Percentiles rank a stretch among this genome's conserved stretches.
phyloP scores from a whole-genome alignment of 2,888 invertebrate genomes.

The Coelopa pilipes region DNA sequence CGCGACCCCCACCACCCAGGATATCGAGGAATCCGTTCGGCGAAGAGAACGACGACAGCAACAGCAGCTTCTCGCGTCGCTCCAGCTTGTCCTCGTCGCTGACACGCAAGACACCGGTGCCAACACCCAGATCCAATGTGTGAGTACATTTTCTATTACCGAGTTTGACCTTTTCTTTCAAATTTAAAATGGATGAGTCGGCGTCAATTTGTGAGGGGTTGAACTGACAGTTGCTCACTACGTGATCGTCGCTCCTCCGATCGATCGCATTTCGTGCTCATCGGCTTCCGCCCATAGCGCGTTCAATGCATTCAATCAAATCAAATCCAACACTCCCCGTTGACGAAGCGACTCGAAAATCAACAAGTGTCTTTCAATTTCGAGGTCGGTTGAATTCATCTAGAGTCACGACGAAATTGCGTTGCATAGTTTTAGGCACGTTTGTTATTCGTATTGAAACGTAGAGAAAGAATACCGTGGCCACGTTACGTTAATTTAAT shows the following conservation, averaged over 20 bases:
- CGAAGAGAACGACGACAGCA: slow-evolving; percentile 69
- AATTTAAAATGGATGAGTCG: not conserved
- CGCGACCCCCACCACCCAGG: slow-evolving; percentile 66
- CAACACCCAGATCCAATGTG: slow-evolving; percentile 62
- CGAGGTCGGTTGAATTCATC: not conserved
- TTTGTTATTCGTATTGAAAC: not conserved
- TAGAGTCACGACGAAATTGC: not conserved
- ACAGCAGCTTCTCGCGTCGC: slow-evolving; percentile 43
- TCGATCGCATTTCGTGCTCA: slow-evolving; percentile 5
- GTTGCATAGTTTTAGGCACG: slow-evolving; percentile 17
- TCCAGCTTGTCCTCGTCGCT: slow-evolving; percentile 50
- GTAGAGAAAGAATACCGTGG: too few relatives aligned
- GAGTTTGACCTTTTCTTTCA: not conserved
- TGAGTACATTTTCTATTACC: slow-evolving; percentile 49
- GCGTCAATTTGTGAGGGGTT: too few relatives aligned
- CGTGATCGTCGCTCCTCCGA: not conserved
- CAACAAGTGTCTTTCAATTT: not conserved
- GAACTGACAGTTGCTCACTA: not conserved
- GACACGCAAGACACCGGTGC: slow-evolving; percentile 58
- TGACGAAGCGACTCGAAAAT: not conserved
- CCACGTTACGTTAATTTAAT: too few relatives aligned
- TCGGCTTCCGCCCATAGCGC: slow-evolving; percentile 6
- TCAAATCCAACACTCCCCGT: not conserved
- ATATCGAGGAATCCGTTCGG: slow-evolving; percentile 78
- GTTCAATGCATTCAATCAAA: not conserved